Percentiles rank a stretch among this genome's conserved stretches.
phyloP scores from a whole-genome alignment of 1,140 invertebrate species.

The Nilaparvata lugens region DNA sequence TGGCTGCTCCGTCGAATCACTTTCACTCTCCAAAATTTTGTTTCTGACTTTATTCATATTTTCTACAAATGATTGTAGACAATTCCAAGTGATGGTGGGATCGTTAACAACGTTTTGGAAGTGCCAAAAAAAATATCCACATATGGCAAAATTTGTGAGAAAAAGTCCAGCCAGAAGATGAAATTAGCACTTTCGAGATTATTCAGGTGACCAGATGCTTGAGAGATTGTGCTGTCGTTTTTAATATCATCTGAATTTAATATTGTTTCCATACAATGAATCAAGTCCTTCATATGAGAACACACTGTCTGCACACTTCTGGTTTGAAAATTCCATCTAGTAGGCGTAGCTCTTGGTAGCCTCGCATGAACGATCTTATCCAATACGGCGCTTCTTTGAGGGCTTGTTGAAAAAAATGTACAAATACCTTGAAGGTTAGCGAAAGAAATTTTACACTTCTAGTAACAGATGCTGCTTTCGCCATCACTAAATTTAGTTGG shows the following conservation, averaged over 20 bases:
- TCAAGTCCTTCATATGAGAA: conserved; percentile 1
- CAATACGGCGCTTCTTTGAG: background rate
- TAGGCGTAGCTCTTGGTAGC: background rate
- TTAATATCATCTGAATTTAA: background rate
- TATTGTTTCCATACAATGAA: conserved; percentile 6
- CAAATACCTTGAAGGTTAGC: background rate
- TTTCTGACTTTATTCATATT: background rate
- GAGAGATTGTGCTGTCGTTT: background rate
- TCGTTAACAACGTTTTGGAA: background rate
- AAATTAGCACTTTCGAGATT: background rate
- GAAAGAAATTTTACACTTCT: conserved; percentile 29
- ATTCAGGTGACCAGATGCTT: background rate
- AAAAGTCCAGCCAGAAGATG: conserved; percentile 3
- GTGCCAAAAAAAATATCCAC: background rate
- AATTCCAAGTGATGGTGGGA: background rate
- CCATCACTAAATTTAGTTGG: conserved; percentile 31
- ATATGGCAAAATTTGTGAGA: background rate
- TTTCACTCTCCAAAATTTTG: background rate
- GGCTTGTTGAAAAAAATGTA: conserved; percentile 2
- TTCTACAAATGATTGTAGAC: background rate
- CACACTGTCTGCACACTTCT: conserved; percentile 3
- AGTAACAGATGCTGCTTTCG: conserved; percentile 26
- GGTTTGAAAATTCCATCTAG: conserved; percentile 4
- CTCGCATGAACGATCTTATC: background rate
- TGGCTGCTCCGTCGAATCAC: background rate